Conservation (phyloP, 1,140 invertebrate species). For the Heliothis virescens region DNA sequence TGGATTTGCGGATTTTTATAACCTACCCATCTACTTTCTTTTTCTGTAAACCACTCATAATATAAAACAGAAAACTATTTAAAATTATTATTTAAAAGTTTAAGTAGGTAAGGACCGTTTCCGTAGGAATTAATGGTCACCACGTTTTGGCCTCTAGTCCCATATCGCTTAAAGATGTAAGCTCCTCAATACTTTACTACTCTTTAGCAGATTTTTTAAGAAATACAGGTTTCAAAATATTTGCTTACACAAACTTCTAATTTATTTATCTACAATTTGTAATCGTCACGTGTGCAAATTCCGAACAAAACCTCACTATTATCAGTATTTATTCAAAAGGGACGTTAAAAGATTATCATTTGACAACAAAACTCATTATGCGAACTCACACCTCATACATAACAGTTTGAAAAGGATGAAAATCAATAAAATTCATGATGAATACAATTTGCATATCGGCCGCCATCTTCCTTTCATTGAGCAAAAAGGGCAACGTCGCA, state of each 20-base stretch:
- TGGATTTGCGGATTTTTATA: no score
- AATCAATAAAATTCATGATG: conserved; percentile 64
- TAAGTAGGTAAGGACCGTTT: no score
- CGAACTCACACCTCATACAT: conserved; percentile 56
- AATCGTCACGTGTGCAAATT: background rate
- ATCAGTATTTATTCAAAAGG: conserved; percentile 37
- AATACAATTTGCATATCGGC: conserved; percentile 69
- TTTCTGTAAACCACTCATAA: no score
- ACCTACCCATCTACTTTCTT: no score
- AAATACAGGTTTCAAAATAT: no score
- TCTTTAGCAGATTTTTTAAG: no score
- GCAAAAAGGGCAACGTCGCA: conserved; percentile 46
- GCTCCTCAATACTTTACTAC: no score
- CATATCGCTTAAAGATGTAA: no score
- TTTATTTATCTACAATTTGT: background rate
- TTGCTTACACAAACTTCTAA: background rate
- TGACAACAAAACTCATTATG: conserved; percentile 57
- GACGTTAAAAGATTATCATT: conserved; percentile 35
- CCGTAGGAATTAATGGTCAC: no score
- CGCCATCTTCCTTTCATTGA: conserved; percentile 63
- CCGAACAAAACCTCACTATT: background rate
- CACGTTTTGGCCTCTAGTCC: no score
- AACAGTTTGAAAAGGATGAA: conserved; percentile 52
- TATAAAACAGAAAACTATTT: no score
- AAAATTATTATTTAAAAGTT: no score